A percentile compares a stretch with the other conserved stretches of the same genome.
Evolutionary conservation across 1,140 invertebrate species (phyloP).

Genomic region (Phocides pigmalion): DNA sequence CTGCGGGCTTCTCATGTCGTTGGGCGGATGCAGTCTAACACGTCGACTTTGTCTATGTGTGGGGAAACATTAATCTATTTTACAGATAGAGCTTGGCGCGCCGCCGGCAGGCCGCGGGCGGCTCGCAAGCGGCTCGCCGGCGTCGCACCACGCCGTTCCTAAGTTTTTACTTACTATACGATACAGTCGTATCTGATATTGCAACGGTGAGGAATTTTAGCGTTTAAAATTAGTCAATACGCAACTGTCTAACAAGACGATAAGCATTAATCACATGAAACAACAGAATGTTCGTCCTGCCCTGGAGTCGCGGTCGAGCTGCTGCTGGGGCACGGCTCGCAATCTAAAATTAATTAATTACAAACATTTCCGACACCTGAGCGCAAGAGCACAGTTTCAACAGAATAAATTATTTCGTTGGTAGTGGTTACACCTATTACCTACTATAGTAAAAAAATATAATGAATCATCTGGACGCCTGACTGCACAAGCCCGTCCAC

Average conservation of each 20-base stretch:
- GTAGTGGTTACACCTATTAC: conserved; percentile 24
- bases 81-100: conserved; percentile 12
- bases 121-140: background rate
- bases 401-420: conserved; percentile 33
- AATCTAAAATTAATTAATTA: conserved; percentile 26
- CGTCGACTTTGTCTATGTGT: conserved; percentile 53
- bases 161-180: conserved; percentile 13
- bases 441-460: conserved; percentile 28
- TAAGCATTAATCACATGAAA: conserved; percentile 29
- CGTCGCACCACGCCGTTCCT: background rate
- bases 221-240: conserved; percentile 18
- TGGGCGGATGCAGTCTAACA: conserved; percentile 41
- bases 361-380: conserved; percentile 7
- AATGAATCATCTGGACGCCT: conserved; percentile 27
- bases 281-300: conserved; percentile 19
- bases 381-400: background rate
- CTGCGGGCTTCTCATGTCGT: conserved; percentile 21
- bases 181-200: conserved; percentile 27
- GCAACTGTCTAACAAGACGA: conserved; percentile 7
- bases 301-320: background rate
- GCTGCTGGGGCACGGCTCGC: background rate
- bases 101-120: too few species aligned
- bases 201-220: conserved; percentile 28
- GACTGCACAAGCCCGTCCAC: background rate
- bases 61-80: conserved; percentile 50